Evolutionary conservation across 1,140 invertebrate genomes (phyloP).

Genomic region (Sinonovacula constricta): DNA sequence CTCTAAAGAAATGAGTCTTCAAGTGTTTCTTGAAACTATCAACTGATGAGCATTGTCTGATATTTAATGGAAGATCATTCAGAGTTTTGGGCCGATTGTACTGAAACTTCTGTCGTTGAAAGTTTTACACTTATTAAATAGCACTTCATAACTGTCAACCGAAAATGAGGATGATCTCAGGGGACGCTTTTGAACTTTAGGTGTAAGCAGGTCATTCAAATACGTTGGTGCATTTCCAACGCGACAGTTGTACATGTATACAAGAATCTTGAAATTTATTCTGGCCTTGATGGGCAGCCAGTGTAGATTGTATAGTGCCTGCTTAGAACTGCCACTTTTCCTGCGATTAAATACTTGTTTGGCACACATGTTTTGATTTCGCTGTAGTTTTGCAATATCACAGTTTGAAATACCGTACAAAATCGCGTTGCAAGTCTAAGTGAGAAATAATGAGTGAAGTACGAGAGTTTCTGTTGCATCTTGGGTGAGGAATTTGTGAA

Average conservation of each 20-base stretch:
- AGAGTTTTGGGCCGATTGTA: too few relatives aligned
- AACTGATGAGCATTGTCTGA: too few relatives aligned
- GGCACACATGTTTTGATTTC: constrained; percentile 30
- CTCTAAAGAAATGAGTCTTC: too few relatives aligned
- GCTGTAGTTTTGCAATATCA: constrained; percentile 11
- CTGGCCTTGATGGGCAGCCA: constrained; percentile 19
- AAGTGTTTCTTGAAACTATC: too few relatives aligned
- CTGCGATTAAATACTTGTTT: constrained; percentile 25
- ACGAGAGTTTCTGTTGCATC: neutral
- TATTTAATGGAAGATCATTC: too few relatives aligned
- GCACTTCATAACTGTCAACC: too few relatives aligned
- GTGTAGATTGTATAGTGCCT: constrained; percentile 13
- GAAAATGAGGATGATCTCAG: too few relatives aligned
- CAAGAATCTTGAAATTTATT: constrained; percentile 15
- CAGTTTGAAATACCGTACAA: neutral
- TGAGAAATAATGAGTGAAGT: neutral
- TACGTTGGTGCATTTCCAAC: constrained; percentile 7
- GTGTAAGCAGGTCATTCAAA: too few relatives aligned
- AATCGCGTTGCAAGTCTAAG: neutral
- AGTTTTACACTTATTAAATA: too few relatives aligned
- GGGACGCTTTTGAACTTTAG: too few relatives aligned
- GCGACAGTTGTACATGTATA: constrained; percentile 14
- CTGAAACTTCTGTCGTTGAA: too few relatives aligned
- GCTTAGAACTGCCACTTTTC: constrained; percentile 12
- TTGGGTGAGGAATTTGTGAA: neutral